A percentile compares a stretch with the other conserved stretches of the same genome.
Evolutionary conservation across 2,888 invertebrate genomes (phyloP).

Genomic region (Meghimatium bilineatum): DNA sequence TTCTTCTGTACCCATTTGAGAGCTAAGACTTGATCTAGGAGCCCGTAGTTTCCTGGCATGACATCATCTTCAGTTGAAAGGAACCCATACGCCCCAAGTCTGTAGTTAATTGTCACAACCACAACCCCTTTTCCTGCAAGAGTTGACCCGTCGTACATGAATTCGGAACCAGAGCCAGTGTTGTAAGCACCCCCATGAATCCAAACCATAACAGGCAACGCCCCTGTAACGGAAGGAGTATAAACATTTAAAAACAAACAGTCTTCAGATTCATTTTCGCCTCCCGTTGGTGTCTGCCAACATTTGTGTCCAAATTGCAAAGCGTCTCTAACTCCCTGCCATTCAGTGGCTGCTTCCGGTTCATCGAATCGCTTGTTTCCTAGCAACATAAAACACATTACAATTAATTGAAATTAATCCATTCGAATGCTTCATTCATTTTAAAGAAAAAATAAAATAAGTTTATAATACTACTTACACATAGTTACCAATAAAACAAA

Average conservation of each 20-base stretch:
- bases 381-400: neutral
- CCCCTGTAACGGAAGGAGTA: neutral
- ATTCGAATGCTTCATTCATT: too few relatives aligned
- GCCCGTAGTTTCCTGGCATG: constrained; percentile 37
- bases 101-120: constrained; percentile 17
- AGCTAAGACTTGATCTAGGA: constrained; percentile 38
- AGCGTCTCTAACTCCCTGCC: constrained; percentile 13
- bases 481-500: too few relatives aligned
- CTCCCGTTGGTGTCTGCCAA: neutral
- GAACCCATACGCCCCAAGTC: constrained; percentile 25
- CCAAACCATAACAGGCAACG: constrained; percentile 26
- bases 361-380: constrained; percentile 24
- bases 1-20: constrained; percentile 37
- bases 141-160: neutral
- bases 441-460: too few relatives aligned
- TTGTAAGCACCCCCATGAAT: constrained; percentile 29
- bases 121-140: constrained; percentile 10
- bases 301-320: neutral
- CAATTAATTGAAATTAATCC: too few relatives aligned
- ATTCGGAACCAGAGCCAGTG: neutral
- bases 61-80: constrained; percentile 41
- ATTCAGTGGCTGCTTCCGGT: neutral
- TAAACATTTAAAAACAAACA: constrained; percentile 20
- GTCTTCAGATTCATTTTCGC: constrained; percentile 9
- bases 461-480: too few relatives aligned